Evolutionary conservation across 2,797 vertebrate species (phyloP), one percentile per base, ranked within the genome.

Genomic region (Tapera naevia): DNA sequence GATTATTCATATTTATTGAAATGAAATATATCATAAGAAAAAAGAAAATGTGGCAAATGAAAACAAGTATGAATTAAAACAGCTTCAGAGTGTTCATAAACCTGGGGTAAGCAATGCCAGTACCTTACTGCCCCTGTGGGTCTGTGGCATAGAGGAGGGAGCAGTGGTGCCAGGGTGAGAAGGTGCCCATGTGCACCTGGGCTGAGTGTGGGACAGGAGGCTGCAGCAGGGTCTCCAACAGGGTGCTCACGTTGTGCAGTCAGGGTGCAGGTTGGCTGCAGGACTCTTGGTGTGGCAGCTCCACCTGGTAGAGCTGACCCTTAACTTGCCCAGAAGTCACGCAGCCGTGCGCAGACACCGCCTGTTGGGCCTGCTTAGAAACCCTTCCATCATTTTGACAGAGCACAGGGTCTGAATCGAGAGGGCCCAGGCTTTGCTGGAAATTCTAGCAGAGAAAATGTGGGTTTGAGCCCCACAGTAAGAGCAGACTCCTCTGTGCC

Each of bases 1-100:
- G 88, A 88, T 96, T 92, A 94, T 86, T 96, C 64, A 16, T 64
- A 17, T 91, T 92, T 94, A 84, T 88, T 96, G 87, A 84, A 92
- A 91, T 79, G 39, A 45, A 73, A 74, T 80, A 32, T 28, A 10
- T 72, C 51, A 11, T 64, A 15, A 71, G 37, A 9, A 28, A 18
- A 72, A 80, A 11, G 25, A 13, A 13, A 51, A 12, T 0, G 8
- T 10, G 25, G 45, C 0, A 22, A 61, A 37, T 0, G 8, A 61
- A 61, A 54, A 17, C 1, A 24, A 16, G 17, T 13, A 15, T 32
- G 60, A 51, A 39, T 46, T 39, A 0, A 16, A 61, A 16, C 5
- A n/a, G 1, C 67, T 54, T 25, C 22, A 22, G 67, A 13, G 3
- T 1, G 7, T 24, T 25, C 18, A 1, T 18, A 61, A n/a, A 8